These are phyloP conservation scores for Rhyacophila evoluta DNA, from an alignment of 2,888 invertebrate species.

Conservation along the genomic window DNA sequence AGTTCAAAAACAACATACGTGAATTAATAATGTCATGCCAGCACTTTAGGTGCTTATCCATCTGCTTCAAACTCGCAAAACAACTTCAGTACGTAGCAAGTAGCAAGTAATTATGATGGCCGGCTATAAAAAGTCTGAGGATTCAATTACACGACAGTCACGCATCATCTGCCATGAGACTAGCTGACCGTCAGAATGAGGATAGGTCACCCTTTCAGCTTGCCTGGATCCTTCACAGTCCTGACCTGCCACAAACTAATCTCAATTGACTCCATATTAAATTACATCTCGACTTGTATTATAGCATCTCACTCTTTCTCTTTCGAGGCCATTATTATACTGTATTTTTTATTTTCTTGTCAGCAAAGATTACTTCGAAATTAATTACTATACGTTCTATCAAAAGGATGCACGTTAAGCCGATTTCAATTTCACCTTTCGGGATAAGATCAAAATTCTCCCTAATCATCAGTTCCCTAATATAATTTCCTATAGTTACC, in stretches of 20 bases:
- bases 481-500: too few relatives aligned
- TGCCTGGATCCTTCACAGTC: neutral
- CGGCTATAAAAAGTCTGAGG: neutral
- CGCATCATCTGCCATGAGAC: neutral
- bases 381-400: too few relatives aligned
- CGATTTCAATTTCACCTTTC: too few relatives aligned
- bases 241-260: neutral
- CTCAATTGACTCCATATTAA: slow-evolving; percentile 10
- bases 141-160: neutral
- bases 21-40: neutral
- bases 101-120: neutral
- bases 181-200: neutral
- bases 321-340: neutral
- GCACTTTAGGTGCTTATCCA: neutral
- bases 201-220: slow-evolving; percentile 1
- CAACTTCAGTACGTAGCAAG: neutral
- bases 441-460: too few relatives aligned
- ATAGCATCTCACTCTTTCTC: neutral
- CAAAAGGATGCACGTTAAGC: too few relatives aligned
- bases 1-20: too few relatives aligned
- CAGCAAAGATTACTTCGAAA: too few relatives aligned
- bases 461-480: too few relatives aligned
- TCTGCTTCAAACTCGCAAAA: neutral
- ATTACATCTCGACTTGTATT: neutral
- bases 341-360: neutral